Evolutionary conservation across 1,140 invertebrate species (phyloP).

Genomic region (Bombyx mandarina): DNA sequence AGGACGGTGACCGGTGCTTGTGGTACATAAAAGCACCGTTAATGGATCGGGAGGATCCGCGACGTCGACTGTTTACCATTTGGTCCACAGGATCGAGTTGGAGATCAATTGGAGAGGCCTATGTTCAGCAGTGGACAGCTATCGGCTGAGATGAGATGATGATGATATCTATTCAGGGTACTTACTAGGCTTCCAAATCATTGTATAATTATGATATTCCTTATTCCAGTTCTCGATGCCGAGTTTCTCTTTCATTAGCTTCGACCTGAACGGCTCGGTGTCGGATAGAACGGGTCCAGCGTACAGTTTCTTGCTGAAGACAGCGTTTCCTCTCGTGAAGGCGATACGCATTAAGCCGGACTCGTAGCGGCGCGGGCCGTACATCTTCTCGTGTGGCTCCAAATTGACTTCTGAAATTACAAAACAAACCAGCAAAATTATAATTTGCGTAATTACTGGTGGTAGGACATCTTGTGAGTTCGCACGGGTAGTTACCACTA

Average conservation of each 20-base stretch:
- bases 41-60: too few species aligned
- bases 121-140: too few species aligned
- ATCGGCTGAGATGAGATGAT: too few species aligned
- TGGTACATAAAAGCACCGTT: too few species aligned
- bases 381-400: slow-evolving; percentile 67
- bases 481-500: too few species aligned
- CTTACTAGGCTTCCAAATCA: slow-evolving; percentile 75
- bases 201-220: slow-evolving; percentile 76
- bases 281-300: slow-evolving; percentile 52
- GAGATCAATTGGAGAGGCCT: too few species aligned
- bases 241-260: slow-evolving; percentile 45
- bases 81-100: too few species aligned
- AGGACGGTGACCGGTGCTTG: too few species aligned
- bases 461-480: too few species aligned
- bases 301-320: slow-evolving; percentile 50
- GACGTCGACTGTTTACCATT: too few species aligned
- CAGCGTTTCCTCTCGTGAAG: slow-evolving; percentile 61
- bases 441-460: too few species aligned
- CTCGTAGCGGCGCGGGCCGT: slow-evolving; percentile 66
- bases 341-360: slow-evolving; percentile 71
- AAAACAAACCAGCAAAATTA: background rate
- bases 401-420: slow-evolving; percentile 71
- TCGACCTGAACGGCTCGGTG: slow-evolving; percentile 43
- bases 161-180: too few species aligned
- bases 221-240: slow-evolving; percentile 71